Conservation (phyloP, 2,888 invertebrate genomes). For the Polydrusus pterygomalis region DNA sequence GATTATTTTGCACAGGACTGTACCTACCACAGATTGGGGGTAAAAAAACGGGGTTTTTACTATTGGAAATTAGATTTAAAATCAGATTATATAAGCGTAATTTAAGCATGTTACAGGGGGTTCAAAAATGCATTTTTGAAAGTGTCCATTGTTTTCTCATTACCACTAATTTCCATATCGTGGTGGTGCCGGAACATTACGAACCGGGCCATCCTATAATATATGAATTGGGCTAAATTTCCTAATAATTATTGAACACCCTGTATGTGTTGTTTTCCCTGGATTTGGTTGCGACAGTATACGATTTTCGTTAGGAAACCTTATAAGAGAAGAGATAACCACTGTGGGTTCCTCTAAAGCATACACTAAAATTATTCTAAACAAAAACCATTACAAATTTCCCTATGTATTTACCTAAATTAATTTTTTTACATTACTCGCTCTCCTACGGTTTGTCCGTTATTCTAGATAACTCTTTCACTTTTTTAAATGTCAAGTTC, state of each 20-base stretch:
- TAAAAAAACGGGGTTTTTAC: slow-evolving; percentile 14
- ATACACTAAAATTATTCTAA: slow-evolving; percentile 21
- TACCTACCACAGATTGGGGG: background rate
- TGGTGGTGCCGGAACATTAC: background rate
- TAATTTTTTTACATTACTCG: background rate
- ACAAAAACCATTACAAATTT: slow-evolving; percentile 19
- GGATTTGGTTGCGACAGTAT: slow-evolving; percentile 15
- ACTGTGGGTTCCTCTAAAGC: background rate
- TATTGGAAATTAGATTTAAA: slow-evolving; percentile 13
- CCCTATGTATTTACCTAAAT: slow-evolving; percentile 13
- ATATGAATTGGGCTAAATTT: background rate
- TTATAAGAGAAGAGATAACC: slow-evolving; percentile 6
- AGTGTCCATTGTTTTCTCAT: background rate
- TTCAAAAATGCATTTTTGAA: slow-evolving; percentile 1
- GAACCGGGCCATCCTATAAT: background rate
- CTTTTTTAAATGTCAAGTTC: background rate
- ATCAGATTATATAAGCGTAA: slow-evolving; percentile 35
- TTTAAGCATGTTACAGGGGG: slow-evolving; percentile 19
- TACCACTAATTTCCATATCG: background rate
- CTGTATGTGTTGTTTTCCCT: slow-evolving; percentile 15
- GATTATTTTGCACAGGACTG: background rate
- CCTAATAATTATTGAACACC: slow-evolving; percentile 10
- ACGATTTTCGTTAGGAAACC: slow-evolving; percentile 13
- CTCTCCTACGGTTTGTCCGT: background rate
- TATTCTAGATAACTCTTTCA: background rate